These are phyloP conservation scores for Drosophila lacertosa DNA, from an alignment of 1,140 invertebrate species.

Conservation along the genomic window DNA sequence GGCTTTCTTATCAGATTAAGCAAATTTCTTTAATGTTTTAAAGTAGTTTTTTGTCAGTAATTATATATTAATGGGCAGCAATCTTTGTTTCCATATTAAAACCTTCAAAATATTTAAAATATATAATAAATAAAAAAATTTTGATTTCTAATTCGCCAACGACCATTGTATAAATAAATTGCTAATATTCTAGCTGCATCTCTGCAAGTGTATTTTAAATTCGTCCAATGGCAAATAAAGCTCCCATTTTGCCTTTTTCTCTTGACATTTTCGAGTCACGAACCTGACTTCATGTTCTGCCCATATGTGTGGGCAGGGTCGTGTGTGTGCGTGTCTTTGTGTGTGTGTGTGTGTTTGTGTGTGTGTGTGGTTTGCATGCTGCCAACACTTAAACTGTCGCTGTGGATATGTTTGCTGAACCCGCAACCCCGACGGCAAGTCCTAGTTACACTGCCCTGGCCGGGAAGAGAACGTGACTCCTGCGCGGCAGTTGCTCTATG, in stretches of 20 bases:
- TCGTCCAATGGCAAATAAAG: too few relatives aligned
- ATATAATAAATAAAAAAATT: too few relatives aligned
- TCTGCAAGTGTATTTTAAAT: too few relatives aligned
- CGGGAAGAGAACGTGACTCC: conserved; percentile 58
- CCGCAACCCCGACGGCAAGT: not conserved
- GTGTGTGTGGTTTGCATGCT: conserved; percentile 68
- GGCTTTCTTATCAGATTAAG: too few relatives aligned
- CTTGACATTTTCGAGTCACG: conserved; percentile 48
- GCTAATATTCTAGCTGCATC: too few relatives aligned
- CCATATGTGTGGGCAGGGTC: conserved; percentile 24
- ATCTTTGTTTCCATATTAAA: too few relatives aligned
- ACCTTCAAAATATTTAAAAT: too few relatives aligned
- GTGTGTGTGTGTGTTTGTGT: conserved; percentile 37
- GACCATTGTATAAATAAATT: too few relatives aligned
- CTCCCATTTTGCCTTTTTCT: not conserved
- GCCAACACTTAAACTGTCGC: conserved; percentile 68
- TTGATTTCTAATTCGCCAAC: too few relatives aligned
- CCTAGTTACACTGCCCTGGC: not conserved
- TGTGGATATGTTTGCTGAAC: conserved; percentile 39
- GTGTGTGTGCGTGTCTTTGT: conserved; percentile 29
- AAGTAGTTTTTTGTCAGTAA: too few relatives aligned
- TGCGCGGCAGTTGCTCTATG: conserved; percentile 15
- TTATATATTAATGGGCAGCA: too few relatives aligned
- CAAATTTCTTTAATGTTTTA: too few relatives aligned
- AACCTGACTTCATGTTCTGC: conserved; percentile 36